A percentile compares a stretch with the other conserved stretches of the same genome.
phyloP scores from a whole-genome alignment of 30 jellyfish, hydroid and myxozoan species.

The Phacellophora camtschatica region DNA sequence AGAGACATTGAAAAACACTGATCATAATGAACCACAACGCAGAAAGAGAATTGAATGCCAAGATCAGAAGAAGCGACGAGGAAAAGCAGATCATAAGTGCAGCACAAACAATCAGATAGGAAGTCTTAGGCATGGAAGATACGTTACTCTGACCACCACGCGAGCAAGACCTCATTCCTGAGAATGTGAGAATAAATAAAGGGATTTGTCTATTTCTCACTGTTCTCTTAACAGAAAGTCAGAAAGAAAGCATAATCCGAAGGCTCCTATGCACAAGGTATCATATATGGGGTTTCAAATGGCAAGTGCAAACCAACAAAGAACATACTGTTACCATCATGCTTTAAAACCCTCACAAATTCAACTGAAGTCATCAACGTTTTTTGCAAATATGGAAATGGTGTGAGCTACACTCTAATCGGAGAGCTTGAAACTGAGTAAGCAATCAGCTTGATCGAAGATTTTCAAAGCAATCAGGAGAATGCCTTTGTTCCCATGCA shows the following conservation, averaged over 20 bases:
- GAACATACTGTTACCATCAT: slow-evolving; percentile 30
- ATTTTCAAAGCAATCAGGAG: no score
- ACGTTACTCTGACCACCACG: no score
- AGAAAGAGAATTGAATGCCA: no score
- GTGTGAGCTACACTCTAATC: slow-evolving; percentile 28
- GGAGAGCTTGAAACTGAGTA: slow-evolving; percentile 34
- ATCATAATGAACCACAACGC: no score
- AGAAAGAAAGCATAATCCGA: not conserved
- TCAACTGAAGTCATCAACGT: slow-evolving; percentile 32
- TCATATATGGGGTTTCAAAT: slow-evolving; percentile 22
- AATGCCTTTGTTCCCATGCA: no score
- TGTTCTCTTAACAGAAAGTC: not conserved
- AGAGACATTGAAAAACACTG: no score
- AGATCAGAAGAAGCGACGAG: not conserved
- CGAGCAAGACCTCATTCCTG: not conserved
- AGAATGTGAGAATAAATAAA: not conserved
- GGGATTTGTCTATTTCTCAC: not conserved
- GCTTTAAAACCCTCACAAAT: slow-evolving; percentile 43
- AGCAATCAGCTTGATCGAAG: slow-evolving; percentile 20
- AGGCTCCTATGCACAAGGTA: slow-evolving; percentile 1
- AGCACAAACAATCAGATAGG: not conserved
- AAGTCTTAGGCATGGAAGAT: not conserved
- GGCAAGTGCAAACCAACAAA: slow-evolving; percentile 26
- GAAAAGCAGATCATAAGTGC: not conserved
- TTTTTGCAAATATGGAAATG: slow-evolving; percentile 29